A percentile compares a stretch with the other conserved stretches of the same genome.
Conservation (phyloP, 2,888 invertebrate species). For the Cheilosia impressa region DNA sequence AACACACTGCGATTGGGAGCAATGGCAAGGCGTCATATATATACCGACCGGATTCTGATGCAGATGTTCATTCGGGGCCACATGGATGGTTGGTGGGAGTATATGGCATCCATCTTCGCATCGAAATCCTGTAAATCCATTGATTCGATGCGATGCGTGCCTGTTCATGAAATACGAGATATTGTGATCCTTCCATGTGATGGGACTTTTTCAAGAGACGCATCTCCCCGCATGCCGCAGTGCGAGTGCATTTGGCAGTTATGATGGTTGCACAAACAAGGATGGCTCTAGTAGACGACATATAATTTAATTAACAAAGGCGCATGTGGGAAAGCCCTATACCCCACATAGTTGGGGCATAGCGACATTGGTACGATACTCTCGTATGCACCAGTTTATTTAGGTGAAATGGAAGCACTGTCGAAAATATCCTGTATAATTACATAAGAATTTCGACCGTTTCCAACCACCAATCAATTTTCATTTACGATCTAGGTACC, state of each 20-base stretch:
- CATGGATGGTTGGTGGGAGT: background rate
- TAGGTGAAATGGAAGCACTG: background rate
- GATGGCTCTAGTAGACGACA: constrained; percentile 16
- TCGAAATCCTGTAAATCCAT: constrained; percentile 40
- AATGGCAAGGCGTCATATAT: background rate
- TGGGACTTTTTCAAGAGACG: constrained; percentile 47
- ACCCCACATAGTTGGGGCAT: too few species aligned
- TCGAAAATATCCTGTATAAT: background rate
- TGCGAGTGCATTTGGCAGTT: constrained; percentile 17
- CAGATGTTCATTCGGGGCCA: constrained; percentile 43
- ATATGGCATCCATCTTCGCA: constrained; percentile 34
- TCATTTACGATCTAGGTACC: background rate
- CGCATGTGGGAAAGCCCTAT: background rate
- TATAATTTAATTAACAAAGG: constrained; percentile 54
- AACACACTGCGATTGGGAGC: constrained; percentile 37
- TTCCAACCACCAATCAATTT: constrained; percentile 1
- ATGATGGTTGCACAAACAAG: background rate
- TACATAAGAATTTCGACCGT: background rate
- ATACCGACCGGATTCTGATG: constrained; percentile 32
- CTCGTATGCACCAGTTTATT: too few species aligned
- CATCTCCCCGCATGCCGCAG: background rate
- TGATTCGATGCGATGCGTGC: constrained; percentile 33
- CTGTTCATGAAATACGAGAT: constrained; percentile 46
- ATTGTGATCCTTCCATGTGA: constrained; percentile 32
- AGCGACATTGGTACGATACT: too few species aligned